Evolutionary conservation across 1,140 invertebrate species (phyloP).

Genomic region (Dendroctonus valens): DNA sequence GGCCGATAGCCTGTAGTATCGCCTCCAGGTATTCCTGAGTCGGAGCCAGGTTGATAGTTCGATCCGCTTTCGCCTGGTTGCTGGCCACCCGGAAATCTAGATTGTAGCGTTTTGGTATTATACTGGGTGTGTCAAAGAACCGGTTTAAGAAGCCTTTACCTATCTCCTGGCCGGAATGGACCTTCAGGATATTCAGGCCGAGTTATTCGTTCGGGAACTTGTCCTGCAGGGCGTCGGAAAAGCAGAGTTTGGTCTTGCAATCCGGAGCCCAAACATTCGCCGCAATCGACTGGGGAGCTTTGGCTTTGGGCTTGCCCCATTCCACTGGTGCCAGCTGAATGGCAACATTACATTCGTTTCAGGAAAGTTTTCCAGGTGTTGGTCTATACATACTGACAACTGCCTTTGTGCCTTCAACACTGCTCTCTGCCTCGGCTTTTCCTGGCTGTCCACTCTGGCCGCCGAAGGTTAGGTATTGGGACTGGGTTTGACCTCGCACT

Average conservation of each 20-base stretch:
- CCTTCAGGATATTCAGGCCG: conserved; percentile 1
- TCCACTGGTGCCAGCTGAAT: conserved; percentile 55
- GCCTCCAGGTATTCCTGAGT: no score
- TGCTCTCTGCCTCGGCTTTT: conserved; percentile 75
- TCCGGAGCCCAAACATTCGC: conserved; percentile 38
- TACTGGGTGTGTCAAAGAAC: no score
- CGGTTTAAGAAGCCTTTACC: background rate
- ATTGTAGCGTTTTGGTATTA: no score
- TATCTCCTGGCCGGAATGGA: conserved; percentile 1
- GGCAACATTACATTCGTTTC: background rate
- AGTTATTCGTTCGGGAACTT: conserved; percentile 11
- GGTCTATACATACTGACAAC: conserved; percentile 69
- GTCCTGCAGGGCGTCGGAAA: conserved; percentile 11
- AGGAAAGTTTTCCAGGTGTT: background rate
- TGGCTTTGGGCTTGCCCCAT: conserved; percentile 82
- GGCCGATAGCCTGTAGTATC: background rate
- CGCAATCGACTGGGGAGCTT: conserved; percentile 45
- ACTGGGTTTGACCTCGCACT: conserved; percentile 72
- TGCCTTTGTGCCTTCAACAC: conserved; percentile 67
- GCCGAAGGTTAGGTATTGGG: conserved; percentile 72
- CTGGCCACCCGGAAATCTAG: no score
- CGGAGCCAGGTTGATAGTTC: no score
- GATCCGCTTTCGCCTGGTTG: no score
- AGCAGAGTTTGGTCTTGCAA: conserved; percentile 31
- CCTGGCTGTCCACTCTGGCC: conserved; percentile 60